A percentile compares a stretch with the other conserved stretches of the same genome.
Conservation (phyloP, 2,888 invertebrate genomes). For the Thelaira solivaga region DNA sequence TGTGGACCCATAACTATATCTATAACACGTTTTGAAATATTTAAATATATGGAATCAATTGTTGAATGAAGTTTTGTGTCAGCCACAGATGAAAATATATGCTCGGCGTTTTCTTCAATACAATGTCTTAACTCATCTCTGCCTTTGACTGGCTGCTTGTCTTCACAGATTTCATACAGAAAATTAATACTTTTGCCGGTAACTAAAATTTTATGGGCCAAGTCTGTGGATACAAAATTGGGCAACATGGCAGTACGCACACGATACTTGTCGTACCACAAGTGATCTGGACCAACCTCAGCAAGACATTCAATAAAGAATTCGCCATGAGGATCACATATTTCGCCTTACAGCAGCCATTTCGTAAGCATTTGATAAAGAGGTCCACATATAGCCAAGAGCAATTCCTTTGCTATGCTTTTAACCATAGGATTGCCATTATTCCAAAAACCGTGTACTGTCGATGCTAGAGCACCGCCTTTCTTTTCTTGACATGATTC, state of each 20-base stretch:
- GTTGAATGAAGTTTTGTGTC: slow-evolving; percentile 87
- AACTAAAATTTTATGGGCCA: slow-evolving; percentile 92
- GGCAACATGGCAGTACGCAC: slow-evolving; percentile 93
- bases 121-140: slow-evolving; percentile 79
- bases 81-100: slow-evolving; percentile 80
- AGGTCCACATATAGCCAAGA: slow-evolving; percentile 88
- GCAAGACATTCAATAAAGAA: slow-evolving; percentile 94
- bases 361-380: slow-evolving; percentile 89
- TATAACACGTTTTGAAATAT: slow-evolving; percentile 90
- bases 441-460: slow-evolving; percentile 88
- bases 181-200: slow-evolving; percentile 98
- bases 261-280: slow-evolving; percentile 97
- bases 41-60: slow-evolving; percentile 90
- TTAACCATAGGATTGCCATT: slow-evolving; percentile 89
- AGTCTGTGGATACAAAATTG: slow-evolving; percentile 86
- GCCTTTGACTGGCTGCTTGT: slow-evolving; percentile 83
- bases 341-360: slow-evolving; percentile 95
- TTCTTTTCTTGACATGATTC: slow-evolving; percentile 88
- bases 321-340: slow-evolving; percentile 93
- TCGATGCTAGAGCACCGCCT: slow-evolving; percentile 92
- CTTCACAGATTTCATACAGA: slow-evolving; percentile 93
- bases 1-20: slow-evolving; percentile 92
- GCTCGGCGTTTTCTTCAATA: slow-evolving; percentile 77
- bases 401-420: slow-evolving; percentile 80
- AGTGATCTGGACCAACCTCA: slow-evolving; percentile 88